A percentile compares a stretch with the other conserved stretches of the same genome.
phyloP scores from a whole-genome alignment of 2,888 invertebrate genomes.

The Xestia xanthographa region DNA sequence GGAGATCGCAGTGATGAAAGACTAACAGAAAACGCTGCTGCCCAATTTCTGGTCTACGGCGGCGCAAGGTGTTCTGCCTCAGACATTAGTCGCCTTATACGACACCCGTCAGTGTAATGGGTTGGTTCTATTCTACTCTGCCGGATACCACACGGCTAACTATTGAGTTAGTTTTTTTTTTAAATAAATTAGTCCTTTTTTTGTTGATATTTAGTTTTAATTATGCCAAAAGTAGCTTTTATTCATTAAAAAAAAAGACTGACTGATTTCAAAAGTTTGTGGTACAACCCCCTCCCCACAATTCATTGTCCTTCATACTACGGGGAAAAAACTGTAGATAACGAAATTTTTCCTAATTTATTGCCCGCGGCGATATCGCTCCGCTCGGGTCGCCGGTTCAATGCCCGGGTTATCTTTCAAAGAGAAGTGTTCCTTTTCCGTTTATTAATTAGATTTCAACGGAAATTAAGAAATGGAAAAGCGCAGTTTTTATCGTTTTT shows the following conservation, averaged over 20 bases:
- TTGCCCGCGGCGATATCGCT: constrained; percentile 61
- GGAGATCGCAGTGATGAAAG: too few relatives aligned
- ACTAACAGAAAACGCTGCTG: too few relatives aligned
- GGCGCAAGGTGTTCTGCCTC: too few relatives aligned
- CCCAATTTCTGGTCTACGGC: too few relatives aligned
- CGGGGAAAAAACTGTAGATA: constrained; percentile 48
- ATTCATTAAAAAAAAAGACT: neutral
- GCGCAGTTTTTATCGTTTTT: constrained; percentile 56
- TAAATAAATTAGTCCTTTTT: too few relatives aligned
- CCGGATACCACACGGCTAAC: too few relatives aligned
- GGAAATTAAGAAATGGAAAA: constrained; percentile 68
- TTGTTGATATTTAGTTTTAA: neutral
- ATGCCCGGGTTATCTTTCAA: constrained; percentile 70
- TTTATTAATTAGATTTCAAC: constrained; percentile 68
- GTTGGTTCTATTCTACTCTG: too few relatives aligned
- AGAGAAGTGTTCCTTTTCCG: constrained; percentile 67
- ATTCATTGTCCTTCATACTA: constrained; percentile 37
- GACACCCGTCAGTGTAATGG: too few relatives aligned
- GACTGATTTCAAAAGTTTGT: constrained; percentile 39
- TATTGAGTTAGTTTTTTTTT: too few relatives aligned
- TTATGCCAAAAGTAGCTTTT: neutral
- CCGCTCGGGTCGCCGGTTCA: constrained; percentile 62
- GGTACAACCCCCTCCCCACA: constrained; percentile 16
- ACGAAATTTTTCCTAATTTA: constrained; percentile 66
- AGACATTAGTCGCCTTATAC: too few relatives aligned